These are phyloP conservation scores for Forbesichthys agassizii DNA, from an alignment of 2,113 vertebrate species.

Conservation along the genomic window DNA sequence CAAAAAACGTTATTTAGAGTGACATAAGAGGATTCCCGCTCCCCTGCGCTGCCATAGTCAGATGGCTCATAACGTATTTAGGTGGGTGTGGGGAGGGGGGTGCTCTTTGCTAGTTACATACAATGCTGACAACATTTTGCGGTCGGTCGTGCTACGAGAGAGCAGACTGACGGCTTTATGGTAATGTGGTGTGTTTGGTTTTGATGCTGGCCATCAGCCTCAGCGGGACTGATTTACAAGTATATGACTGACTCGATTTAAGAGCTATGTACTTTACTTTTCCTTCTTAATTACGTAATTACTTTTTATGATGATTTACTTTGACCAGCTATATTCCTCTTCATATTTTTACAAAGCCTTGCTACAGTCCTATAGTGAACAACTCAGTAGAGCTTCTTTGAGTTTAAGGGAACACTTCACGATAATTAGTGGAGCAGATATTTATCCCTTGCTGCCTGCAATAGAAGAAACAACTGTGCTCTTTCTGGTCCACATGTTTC, in stretches of 20 bases:
- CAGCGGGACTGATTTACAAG: slow-evolving; percentile 24
- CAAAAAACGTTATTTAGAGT: slow-evolving; percentile 74
- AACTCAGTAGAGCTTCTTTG: too few relatives aligned
- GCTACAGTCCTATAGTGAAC: too few relatives aligned
- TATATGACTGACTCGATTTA: slow-evolving; percentile 8
- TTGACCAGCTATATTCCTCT: too few relatives aligned
- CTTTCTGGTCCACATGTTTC: too few relatives aligned
- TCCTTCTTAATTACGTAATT: background rate
- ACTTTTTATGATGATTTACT: background rate
- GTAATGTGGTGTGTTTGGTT: slow-evolving; percentile 30
- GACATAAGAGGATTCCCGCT: slow-evolving; percentile 69
- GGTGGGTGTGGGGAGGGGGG: slow-evolving; percentile 6
- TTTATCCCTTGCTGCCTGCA: too few relatives aligned
- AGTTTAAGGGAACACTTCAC: too few relatives aligned
- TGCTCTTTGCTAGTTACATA: slow-evolving; percentile 11
- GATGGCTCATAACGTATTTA: slow-evolving; percentile 44
- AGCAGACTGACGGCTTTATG: slow-evolving; percentile 59
- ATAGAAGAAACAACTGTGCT: too few relatives aligned
- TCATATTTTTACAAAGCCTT: too few relatives aligned
- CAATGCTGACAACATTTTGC: slow-evolving; percentile 13
- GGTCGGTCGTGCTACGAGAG: slow-evolving; percentile 28
- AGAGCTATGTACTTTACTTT: slow-evolving; percentile 12
- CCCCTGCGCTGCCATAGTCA: slow-evolving; percentile 49
- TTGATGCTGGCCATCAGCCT: slow-evolving; percentile 25
- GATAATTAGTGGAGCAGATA: too few relatives aligned